Base-by-base conservation (phyloP, 2,797 vertebrate species). In the Falco rusticolus region DNA sequence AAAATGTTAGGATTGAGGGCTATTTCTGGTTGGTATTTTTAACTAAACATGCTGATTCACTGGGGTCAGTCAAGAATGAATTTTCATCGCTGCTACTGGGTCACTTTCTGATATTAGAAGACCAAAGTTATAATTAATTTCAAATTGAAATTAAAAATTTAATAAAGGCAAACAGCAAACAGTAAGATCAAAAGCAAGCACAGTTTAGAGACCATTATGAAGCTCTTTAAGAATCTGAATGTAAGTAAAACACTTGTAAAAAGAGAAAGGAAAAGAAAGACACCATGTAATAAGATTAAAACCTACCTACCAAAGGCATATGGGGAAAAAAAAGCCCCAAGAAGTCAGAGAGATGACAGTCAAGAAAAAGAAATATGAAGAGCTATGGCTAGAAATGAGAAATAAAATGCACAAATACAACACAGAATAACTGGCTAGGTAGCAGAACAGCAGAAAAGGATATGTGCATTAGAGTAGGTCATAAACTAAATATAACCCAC, bases 401-500 rank as follows among this genome's bases (percentile, higher is more conserved):
- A 83, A 81, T 16, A n/a, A 96, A 96, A 96, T 71, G 57, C 43
- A 53, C 92, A 93, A 78, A 94, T 87, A 85, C 57, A 92, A 54
- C 83, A 72, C 0, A 9, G 80, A 91, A 43, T 79, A 90, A 95
- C 84, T 91, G 69, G 68, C 89, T 93, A 85, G 76, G 87, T 31
- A 94, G 96, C 65, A 94, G 82, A 94, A 87, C n/a, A 91, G 91
- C 84, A 94, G 96, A 94, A 96, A 92, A 93, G 92, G 96, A 95
- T 96, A 95, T 15, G 76, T 78, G 90, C 72, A 21, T 85, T 47
- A 91, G 94, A 95, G 93, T 95, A 97, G 96, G 94, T 96, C 95
- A 96, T 85, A 71, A 96, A 83, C 96, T 96, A 96, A 97, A 96
- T 96, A 96, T 97, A 97, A 96, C 94, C 41, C 56, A 76, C 41